Percentiles rank a stretch among this genome's conserved stretches.
phyloP scores from a whole-genome alignment of 1,140 invertebrate genomes.

The Cepaea nemoralis region DNA sequence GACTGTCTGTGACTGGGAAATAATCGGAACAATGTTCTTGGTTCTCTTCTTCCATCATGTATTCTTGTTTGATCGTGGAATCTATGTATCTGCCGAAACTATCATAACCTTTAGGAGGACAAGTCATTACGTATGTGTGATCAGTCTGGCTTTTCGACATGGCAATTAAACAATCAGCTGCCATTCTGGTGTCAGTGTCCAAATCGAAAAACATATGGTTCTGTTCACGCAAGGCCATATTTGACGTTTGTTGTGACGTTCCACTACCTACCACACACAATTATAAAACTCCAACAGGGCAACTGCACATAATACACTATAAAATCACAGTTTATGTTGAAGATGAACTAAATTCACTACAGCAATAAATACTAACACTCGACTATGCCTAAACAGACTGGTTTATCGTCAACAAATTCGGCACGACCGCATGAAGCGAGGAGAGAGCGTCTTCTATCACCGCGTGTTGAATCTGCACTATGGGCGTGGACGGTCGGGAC shows the following conservation, averaged over 20 bases:
- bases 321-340: not conserved
- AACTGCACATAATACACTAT: not conserved
- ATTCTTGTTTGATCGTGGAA: not conserved
- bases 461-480: constrained; percentile 31
- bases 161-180: constrained; percentile 38
- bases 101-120: not conserved
- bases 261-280: not conserved
- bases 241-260: not conserved
- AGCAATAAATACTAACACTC: not conserved
- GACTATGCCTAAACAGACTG: not conserved
- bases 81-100: not conserved
- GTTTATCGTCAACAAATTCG: no score
- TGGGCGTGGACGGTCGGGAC: constrained; percentile 36
- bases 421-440: not conserved
- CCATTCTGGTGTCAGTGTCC: constrained; percentile 36
- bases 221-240: constrained; percentile 31
- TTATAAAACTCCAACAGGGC: not conserved
- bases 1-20: constrained; percentile 4
- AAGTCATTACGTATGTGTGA: constrained; percentile 39
- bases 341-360: not conserved
- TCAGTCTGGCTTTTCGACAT: constrained; percentile 38
- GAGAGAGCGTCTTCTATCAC: not conserved
- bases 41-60: not conserved
- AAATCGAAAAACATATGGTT: constrained; percentile 8
- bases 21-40: constrained; percentile 16